These are phyloP conservation scores for Drosophila ercepeae DNA, from an alignment of 1,140 invertebrate species.

Conservation along the genomic window DNA sequence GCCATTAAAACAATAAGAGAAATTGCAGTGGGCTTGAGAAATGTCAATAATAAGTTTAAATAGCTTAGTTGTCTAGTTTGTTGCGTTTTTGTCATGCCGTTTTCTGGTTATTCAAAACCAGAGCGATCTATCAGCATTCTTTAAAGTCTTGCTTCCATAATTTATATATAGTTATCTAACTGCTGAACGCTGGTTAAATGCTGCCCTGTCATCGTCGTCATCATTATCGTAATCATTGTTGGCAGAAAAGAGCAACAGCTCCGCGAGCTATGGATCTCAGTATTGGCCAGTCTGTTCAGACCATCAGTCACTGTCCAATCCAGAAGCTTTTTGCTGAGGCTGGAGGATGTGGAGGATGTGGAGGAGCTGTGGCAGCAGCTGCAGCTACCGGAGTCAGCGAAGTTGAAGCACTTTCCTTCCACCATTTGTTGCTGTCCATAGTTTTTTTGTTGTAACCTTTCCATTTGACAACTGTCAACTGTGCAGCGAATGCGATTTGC, in stretches of 20 bases:
- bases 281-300: constrained; percentile 18
- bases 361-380: constrained; percentile 36
- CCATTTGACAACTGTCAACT: constrained; percentile 73
- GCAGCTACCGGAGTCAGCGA: constrained; percentile 23
- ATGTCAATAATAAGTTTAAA: too few species aligned
- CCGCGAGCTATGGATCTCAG: constrained; percentile 16
- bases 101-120: not conserved
- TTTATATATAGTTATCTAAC: constrained; percentile 64
- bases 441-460: constrained; percentile 63
- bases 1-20: too few species aligned
- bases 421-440: constrained; percentile 24
- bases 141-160: constrained; percentile 19
- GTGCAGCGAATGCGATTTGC: constrained; percentile 52
- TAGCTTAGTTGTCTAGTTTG: not conserved
- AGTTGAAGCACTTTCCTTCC: constrained; percentile 34
- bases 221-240: constrained; percentile 41
- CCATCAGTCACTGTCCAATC: constrained; percentile 70
- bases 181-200: constrained; percentile 57
- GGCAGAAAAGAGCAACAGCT: constrained; percentile 14
- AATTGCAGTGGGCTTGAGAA: too few species aligned
- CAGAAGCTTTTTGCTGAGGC: constrained; percentile 35
- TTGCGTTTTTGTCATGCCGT: not conserved
- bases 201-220: constrained; percentile 53
- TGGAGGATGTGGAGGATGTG: not conserved
- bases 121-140: constrained; percentile 14